Evolutionary conservation across 2,797 vertebrate genomes (phyloP).

Genomic region (Parambassis ranga): DNA sequence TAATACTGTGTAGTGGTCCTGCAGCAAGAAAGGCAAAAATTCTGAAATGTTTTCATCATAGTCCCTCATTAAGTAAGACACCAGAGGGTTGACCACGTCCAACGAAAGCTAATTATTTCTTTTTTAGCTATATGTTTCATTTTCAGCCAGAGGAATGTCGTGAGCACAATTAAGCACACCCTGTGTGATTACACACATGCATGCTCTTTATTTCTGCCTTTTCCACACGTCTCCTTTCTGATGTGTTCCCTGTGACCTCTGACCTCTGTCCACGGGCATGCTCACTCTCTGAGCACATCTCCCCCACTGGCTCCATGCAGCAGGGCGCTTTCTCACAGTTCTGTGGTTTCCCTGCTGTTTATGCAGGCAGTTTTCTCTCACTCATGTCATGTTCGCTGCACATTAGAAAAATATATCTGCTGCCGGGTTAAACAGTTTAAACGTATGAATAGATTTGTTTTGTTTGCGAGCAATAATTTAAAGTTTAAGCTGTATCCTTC

Average conservation of each 20-base stretch:
- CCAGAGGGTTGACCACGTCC: neutral
- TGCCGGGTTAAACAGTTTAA: neutral
- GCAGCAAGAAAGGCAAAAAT: neutral
- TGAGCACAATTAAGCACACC: slow-evolving; percentile 1
- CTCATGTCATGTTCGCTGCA: neutral
- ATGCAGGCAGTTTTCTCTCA: neutral
- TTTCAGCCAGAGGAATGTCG: slow-evolving; percentile 11
- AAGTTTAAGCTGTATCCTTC: too few relatives aligned
- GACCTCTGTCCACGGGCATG: slow-evolving; percentile 16
- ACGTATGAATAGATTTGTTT: too few relatives aligned
- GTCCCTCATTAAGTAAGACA: neutral
- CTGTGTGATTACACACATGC: slow-evolving; percentile 3
- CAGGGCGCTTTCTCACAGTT: slow-evolving; percentile 43
- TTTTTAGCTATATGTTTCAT: slow-evolving; percentile 22
- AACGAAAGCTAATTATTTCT: neutral
- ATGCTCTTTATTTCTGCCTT: neutral
- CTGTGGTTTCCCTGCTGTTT: slow-evolving; percentile 33
- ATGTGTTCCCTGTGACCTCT: slow-evolving; percentile 19
- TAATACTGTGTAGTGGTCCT: neutral
- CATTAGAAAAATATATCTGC: neutral
- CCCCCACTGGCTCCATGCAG: neutral
- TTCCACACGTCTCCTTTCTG: slow-evolving; percentile 13
- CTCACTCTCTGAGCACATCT: slow-evolving; percentile 7
- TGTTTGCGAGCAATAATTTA: too few relatives aligned
- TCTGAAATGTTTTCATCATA: neutral